phyloP scores from a whole-genome alignment of 2,797 vertebrate species.

The Hypotaenidia okinawae region DNA sequence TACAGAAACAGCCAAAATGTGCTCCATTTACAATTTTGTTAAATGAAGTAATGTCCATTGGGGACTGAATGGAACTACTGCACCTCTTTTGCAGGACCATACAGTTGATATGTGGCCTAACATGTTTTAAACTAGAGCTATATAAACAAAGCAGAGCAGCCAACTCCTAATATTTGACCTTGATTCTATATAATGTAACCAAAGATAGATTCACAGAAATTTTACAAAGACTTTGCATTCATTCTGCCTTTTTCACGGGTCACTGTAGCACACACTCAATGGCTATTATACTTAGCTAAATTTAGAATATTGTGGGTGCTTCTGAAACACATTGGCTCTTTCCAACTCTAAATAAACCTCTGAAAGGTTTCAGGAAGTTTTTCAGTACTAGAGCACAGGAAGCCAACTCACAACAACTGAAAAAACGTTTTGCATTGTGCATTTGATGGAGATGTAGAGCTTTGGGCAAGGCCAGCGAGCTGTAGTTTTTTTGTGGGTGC shows the following conservation, averaged over 20 bases:
- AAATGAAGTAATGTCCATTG: background rate
- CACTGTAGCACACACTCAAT: background rate
- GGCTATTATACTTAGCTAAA: background rate
- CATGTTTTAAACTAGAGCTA: background rate
- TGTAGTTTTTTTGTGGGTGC: background rate
- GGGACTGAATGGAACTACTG: background rate
- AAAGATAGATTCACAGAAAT: background rate
- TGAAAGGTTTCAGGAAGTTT: background rate
- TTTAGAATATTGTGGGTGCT: background rate
- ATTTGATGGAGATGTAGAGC: background rate
- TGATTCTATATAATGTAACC: background rate
- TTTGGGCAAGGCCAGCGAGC: background rate
- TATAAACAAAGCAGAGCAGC: background rate
- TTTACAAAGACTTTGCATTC: background rate
- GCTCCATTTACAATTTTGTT: background rate
- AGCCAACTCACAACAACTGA: background rate
- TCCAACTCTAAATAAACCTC: background rate
- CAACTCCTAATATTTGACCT: background rate
- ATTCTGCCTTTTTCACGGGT: background rate
- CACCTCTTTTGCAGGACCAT: background rate
- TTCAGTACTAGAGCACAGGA: background rate
- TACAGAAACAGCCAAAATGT: background rate
- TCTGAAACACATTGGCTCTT: background rate
- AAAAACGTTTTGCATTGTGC: background rate
- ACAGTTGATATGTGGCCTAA: background rate